These are phyloP conservation scores for Gambusia affinis DNA, from an alignment of 2,113 vertebrate species.

Conservation along the genomic window DNA sequence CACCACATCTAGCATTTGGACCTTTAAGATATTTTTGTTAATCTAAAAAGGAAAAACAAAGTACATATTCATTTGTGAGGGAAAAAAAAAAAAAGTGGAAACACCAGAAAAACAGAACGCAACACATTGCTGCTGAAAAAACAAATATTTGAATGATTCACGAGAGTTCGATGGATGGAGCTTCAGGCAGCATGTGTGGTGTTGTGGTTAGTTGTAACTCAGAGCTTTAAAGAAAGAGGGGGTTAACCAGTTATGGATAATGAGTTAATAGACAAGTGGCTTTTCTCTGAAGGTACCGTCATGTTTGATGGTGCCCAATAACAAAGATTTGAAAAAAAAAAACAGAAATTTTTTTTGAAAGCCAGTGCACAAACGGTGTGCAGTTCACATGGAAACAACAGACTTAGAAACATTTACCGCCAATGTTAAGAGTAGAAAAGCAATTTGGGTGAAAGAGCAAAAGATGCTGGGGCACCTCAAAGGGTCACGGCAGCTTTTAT, in stretches of 20 bases:
- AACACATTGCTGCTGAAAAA: slow-evolving; percentile 44
- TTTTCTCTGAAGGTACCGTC: neutral
- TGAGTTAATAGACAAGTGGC: slow-evolving; percentile 39
- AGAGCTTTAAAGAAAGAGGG: slow-evolving; percentile 43
- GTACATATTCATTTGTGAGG: slow-evolving; percentile 78
- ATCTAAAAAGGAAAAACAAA: slow-evolving; percentile 85
- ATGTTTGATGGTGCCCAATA: slow-evolving; percentile 32
- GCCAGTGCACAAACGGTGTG: slow-evolving; percentile 24
- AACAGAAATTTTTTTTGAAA: slow-evolving; percentile 19
- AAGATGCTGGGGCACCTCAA: slow-evolving; percentile 26
- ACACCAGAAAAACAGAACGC: slow-evolving; percentile 43
- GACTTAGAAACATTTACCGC: slow-evolving; percentile 36
- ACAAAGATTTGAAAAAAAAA: slow-evolving; percentile 21
- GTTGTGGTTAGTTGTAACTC: slow-evolving; percentile 45
- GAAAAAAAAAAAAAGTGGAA: slow-evolving; percentile 65
- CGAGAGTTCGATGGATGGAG: neutral
- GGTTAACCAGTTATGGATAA: slow-evolving; percentile 42
- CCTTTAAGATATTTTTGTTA: slow-evolving; percentile 84
- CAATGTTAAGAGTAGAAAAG: slow-evolving; percentile 29
- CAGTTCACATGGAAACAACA: slow-evolving; percentile 61
- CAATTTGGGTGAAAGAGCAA: slow-evolving; percentile 29
- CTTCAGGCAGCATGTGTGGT: slow-evolving; percentile 47
- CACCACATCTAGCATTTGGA: slow-evolving; percentile 82
- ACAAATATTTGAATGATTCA: neutral
- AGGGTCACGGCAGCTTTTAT: slow-evolving; percentile 40